A percentile compares a stretch with the other conserved stretches of the same genome.
phyloP scores from a whole-genome alignment of 1,140 invertebrate species.

The Orussus abietinus region DNA sequence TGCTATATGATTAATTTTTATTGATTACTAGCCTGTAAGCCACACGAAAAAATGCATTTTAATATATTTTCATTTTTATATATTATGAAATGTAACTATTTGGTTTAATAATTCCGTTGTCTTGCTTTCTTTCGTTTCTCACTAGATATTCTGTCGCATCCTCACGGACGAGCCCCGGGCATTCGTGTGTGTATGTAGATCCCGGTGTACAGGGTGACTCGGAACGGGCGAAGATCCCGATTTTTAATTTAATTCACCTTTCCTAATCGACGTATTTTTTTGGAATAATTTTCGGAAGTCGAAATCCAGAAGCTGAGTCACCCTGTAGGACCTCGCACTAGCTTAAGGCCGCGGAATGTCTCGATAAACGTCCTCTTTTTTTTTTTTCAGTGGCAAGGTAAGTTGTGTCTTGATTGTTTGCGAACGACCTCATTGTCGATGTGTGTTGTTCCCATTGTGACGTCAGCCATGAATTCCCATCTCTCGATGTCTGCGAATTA shows the following conservation, averaged over 20 bases:
- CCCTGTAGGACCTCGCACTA: too few relatives aligned
- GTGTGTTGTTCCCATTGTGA: slow-evolving; percentile 24
- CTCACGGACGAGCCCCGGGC: slow-evolving; percentile 20
- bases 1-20: slow-evolving; percentile 15
- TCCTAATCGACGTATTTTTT: too few relatives aligned
- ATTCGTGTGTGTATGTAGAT: slow-evolving; percentile 11
- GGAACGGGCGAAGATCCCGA: too few relatives aligned
- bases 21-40: slow-evolving; percentile 30
- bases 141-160: slow-evolving; percentile 41
- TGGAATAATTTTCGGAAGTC: too few relatives aligned
- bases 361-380: too few relatives aligned
- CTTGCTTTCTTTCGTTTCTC: slow-evolving; percentile 36
- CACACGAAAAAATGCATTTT: slow-evolving; percentile 54
- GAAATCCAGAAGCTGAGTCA: too few relatives aligned
- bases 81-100: slow-evolving; percentile 54
- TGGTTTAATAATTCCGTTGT: slow-evolving; percentile 53
- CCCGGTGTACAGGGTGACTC: too few relatives aligned
- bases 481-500: too few relatives aligned
- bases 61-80: slow-evolving; percentile 57
- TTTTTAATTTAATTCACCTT: too few relatives aligned
- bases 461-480: slow-evolving; percentile 34
- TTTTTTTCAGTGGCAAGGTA: slow-evolving; percentile 43
- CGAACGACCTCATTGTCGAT: slow-evolving; percentile 6
- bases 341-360: too few relatives aligned
- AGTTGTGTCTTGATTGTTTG: slow-evolving; percentile 28